Base-by-base conservation (phyloP, 2,888 invertebrate species). In the Metacarcinus magister region DNA sequence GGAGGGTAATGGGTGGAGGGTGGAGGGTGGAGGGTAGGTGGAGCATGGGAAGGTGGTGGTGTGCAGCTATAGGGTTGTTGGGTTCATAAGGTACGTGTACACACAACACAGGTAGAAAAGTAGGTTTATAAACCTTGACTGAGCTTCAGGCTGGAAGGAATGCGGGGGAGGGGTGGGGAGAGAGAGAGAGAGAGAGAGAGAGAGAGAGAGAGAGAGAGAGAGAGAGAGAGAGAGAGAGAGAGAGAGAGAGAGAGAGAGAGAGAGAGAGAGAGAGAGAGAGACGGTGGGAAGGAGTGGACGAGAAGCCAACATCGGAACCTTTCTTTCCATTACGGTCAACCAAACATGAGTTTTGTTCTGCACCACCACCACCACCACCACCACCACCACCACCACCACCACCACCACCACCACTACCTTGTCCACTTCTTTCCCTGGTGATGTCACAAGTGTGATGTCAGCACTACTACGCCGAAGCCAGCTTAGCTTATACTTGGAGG, bases 171-270 rank as follows among this genome's bases (percentile, higher is more conserved):
- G 13, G 48, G 13, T 5, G 13, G 48, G 13, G 48, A 48, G 48
- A 48, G 48, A 48, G 48, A 48, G 48, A 48, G 48, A 48, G 48
- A 48, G 75, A 75, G 75, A 75, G 75, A 75, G 75, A 75, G 75
- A 75, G 75, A 75, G 75, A 75, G 75, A 75, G 75, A 75, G 75
- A 75, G 75, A 75, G 75, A 75, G 75, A 75, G 75, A 75, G 75
- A 75, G 75, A 75, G 23, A 28, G 75, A 75, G 75, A 75, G 75
- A 67, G 67, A 91, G 91, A 44, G 46, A 48, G 48, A 92, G 92
- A 28, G 91, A 91, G 91, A 91, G 48, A 92, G 92, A 48, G 92
- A 48, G 92, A 48, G 92, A 48, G 92, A 92, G 46, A 92, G 92
- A 44, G 92, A 48, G 92, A 48, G 48, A 48, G 92, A 48, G 46